Evolutionary conservation across 2,888 invertebrate genomes (phyloP).

Genomic region (Antheraea yamamai): DNA sequence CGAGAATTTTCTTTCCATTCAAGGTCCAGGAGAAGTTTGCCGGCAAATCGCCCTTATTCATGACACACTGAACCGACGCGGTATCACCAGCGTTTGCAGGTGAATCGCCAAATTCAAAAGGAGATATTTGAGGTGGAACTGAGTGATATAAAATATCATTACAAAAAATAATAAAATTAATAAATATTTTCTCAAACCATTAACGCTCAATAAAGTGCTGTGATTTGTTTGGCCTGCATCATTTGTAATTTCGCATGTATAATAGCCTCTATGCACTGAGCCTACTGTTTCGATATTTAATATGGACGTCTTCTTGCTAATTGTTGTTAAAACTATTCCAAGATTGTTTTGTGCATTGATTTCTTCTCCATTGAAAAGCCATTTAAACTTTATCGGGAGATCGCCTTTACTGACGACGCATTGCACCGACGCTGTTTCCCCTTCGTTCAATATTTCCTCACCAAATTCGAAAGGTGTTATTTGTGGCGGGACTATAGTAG

Average conservation of each 20-base stretch:
- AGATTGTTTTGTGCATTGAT: constrained; percentile 76
- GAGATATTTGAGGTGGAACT: constrained; percentile 87
- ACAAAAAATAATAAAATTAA: constrained; percentile 39
- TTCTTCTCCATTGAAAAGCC: constrained; percentile 84
- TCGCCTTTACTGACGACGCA: constrained; percentile 92
- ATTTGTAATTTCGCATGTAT: constrained; percentile 85
- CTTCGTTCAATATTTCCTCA: constrained; percentile 86
- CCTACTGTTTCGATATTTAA: constrained; percentile 85
- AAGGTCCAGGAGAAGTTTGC: constrained; percentile 88
- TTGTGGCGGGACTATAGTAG: constrained; percentile 85
- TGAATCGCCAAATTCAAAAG: constrained; percentile 85
- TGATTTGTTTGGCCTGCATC: constrained; percentile 83
- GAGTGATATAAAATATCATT: constrained; percentile 48
- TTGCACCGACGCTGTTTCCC: constrained; percentile 86
- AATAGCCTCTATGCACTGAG: constrained; percentile 84
- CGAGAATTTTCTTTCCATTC: constrained; percentile 78
- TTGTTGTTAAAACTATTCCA: constrained; percentile 82
- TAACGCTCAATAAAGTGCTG: constrained; percentile 83
- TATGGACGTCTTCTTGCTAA: constrained; percentile 84
- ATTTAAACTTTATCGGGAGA: constrained; percentile 88
- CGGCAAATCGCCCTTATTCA: constrained; percentile 90
- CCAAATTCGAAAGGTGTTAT: constrained; percentile 89
- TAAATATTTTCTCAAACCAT: constrained; percentile 74
- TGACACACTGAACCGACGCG: constrained; percentile 87
- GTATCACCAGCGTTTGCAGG: constrained; percentile 89